These are phyloP conservation scores for Hoplodrina ambigua DNA, from an alignment of 2,888 invertebrate genomes.

Conservation along the genomic window DNA sequence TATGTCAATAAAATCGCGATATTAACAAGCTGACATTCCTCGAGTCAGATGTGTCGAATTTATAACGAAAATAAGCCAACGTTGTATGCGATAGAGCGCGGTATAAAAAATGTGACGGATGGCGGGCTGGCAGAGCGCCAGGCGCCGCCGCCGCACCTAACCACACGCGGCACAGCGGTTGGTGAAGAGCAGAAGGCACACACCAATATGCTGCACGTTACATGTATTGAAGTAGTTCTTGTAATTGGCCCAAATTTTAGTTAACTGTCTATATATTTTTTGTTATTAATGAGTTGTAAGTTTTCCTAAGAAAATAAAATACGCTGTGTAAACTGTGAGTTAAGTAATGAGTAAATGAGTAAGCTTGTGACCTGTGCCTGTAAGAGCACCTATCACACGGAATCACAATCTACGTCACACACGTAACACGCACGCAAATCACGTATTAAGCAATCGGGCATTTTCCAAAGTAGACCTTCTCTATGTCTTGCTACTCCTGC, in stretches of 20 bases:
- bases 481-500: background rate
- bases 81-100: constrained; percentile 39
- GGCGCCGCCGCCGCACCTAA: constrained; percentile 42
- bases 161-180: background rate
- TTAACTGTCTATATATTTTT: too few relatives aligned
- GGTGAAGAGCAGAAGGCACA: constrained; percentile 22
- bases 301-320: too few relatives aligned
- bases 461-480: constrained; percentile 13
- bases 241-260: too few relatives aligned
- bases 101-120: constrained; percentile 60
- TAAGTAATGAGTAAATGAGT: too few relatives aligned
- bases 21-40: constrained; percentile 49
- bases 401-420: too few relatives aligned
- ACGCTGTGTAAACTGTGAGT: too few relatives aligned
- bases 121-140: constrained; percentile 55
- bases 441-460: too few relatives aligned
- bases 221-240: background rate
- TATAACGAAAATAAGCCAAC: constrained; percentile 64
- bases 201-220: background rate
- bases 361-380: too few relatives aligned
- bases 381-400: background rate
- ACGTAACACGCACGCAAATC: too few relatives aligned
- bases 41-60: constrained; percentile 61
- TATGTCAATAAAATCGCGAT: constrained; percentile 38
- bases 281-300: too few relatives aligned